These are phyloP conservation scores for Oncorhynchus keta DNA, from an alignment of 2,113 vertebrate genomes.

Conservation along the genomic window DNA sequence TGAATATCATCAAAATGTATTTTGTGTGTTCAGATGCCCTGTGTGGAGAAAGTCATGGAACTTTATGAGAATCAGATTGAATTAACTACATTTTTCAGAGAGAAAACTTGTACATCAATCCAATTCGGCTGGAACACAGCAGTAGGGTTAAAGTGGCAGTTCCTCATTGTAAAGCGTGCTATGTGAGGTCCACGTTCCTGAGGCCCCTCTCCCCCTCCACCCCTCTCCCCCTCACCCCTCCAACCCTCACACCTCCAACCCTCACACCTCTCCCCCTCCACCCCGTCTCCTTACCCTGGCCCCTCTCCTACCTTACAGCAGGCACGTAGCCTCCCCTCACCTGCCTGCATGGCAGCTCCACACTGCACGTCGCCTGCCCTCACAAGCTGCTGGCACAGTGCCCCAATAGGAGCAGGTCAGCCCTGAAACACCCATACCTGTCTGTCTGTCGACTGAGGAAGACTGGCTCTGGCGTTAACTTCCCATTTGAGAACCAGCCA, in stretches of 20 bases:
- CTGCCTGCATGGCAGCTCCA: constrained; percentile 37
- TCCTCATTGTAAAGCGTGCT: constrained; percentile 35
- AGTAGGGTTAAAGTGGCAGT: constrained; percentile 12
- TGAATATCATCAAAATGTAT: too few relatives aligned
- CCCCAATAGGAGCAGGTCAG: constrained; percentile 15
- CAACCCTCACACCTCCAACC: constrained; percentile 29
- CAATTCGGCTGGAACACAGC: too few relatives aligned
- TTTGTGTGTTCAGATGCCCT: too few relatives aligned
- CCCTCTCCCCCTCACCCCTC: constrained; percentile 23
- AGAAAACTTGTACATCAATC: too few relatives aligned
- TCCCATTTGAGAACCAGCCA: constrained; percentile 21
- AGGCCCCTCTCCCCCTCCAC: not conserved
- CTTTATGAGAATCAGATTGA: too few relatives aligned
- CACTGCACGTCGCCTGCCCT: constrained; percentile 10
- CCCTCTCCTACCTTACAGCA: constrained; percentile 46
- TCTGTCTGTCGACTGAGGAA: not conserved
- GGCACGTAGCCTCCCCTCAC: constrained; percentile 58
- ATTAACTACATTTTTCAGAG: too few relatives aligned
- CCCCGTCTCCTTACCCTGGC: constrained; percentile 32
- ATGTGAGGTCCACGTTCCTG: constrained; percentile 17
- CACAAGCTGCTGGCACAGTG: constrained; percentile 43
- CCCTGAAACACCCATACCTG: not conserved
- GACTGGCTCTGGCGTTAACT: not conserved
- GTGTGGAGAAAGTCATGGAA: too few relatives aligned
- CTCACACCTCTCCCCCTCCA: constrained; percentile 9